Base-by-base conservation (phyloP, 2,888 invertebrate genomes). In the Marronus borbonicus region DNA sequence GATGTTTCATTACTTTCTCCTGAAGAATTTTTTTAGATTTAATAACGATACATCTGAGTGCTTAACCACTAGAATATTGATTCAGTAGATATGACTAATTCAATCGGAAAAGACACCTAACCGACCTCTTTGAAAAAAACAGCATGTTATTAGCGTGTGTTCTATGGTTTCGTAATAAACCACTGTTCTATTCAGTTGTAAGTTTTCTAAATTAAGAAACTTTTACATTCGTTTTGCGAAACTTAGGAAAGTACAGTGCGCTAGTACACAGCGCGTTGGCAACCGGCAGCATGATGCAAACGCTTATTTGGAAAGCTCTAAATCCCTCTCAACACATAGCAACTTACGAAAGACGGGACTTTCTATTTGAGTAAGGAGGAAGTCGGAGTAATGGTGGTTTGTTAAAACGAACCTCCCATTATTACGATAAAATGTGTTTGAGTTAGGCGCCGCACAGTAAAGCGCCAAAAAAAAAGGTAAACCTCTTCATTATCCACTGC, bases 301-400 rank as follows among this genome's bases (percentile, higher is more conserved):
- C 72, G 58, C 17, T 58, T 72, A 72, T 55, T 70, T 70, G 70
- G 36, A 24, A 24, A 68, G 28, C 68, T 68, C 50, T 28, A 68
- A 68, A 68, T 68, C 68, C 68, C n/a, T 50, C 68, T 28, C 14
- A 52, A 68, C 50, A 58, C 39, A 72, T 44, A 55, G 24, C 72
- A 39, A 72, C 72, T 72, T 58, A 72, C 72, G 39, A 58, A 72
- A 72, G 55, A 58, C 31, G 62, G 20, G 72, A 72, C 72, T 72
- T 72, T 58, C 58, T 72, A 72, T 72, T 72, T 72, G 72, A 72
- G 72, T 72, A 72, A 39, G 72, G 58, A 72, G 72, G 72, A 72
- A 60, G 72, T 72, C 58, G 58, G 72, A 39, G 58, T 58, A 72
- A 58, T 58, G 36, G 36, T 36, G 58, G 72, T 66, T 12, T 10